phyloP scores from a whole-genome alignment of 2,113 vertebrate species.

The Azemiops feae region DNA sequence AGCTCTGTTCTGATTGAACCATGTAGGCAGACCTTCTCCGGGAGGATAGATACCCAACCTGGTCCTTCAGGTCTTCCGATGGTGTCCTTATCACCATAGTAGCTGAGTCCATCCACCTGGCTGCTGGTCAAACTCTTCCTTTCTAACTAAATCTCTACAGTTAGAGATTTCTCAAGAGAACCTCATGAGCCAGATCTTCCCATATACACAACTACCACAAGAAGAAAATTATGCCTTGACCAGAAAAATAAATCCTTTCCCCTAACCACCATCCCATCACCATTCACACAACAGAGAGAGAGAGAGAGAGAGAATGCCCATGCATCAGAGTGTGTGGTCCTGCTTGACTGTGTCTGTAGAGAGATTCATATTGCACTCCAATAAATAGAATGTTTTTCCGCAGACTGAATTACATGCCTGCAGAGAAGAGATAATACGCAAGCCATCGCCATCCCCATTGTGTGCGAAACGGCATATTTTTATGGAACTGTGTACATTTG shows the following conservation, averaged over 20 bases:
- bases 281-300: not conserved
- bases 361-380: constrained; percentile 61
- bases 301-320: not conserved
- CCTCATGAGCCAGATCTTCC: not conserved
- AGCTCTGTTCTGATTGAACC: not conserved
- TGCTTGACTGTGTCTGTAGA: constrained; percentile 52
- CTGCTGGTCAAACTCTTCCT: not conserved
- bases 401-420: constrained; percentile 70
- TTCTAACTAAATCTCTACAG: not conserved
- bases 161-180: not conserved
- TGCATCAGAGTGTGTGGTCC: not conserved
- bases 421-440: constrained; percentile 68
- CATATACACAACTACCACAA: not conserved
- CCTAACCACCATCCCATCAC: not conserved
- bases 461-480: constrained; percentile 67
- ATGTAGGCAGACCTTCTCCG: not conserved
- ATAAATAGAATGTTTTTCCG: constrained; percentile 64
- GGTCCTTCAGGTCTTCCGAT: not conserved
- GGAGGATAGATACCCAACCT: not conserved
- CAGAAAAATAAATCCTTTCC: not conserved
- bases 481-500: constrained; percentile 70
- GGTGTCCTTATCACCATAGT: not conserved
- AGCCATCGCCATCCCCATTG: constrained; percentile 59
- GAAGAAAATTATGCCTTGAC: not conserved
- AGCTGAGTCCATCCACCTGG: not conserved